Base-by-base conservation (phyloP, 2,888 invertebrate genomes). In the Trileptium ribeirensis region DNA sequence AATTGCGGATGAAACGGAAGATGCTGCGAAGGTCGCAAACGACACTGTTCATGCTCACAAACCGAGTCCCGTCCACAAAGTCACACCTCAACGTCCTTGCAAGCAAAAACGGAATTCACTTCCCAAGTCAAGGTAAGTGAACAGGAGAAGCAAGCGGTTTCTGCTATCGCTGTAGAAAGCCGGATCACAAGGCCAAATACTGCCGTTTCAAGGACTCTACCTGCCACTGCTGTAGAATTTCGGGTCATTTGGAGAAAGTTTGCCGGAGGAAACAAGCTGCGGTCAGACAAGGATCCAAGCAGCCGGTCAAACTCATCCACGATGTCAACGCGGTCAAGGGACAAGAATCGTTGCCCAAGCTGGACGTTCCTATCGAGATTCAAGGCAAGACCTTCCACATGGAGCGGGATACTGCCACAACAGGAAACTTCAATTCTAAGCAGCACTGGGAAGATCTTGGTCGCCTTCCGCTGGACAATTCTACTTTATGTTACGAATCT, bases 1-100 rank as follows among this genome's bases (percentile, higher is more conserved):
- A 67, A 80, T 84, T n/a, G 83, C 84, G 31, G 39, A 74, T 78
- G 82, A 84, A 67, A 84, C 84, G 8, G 84, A 83, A 51, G 84
- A 84, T 36, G 83, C 84, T 40, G 83, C 82, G 3, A 82, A 70
- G 33, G 84, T 83, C n/a, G 83, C 79, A 19, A 84, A 84, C 67
- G 83, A 83, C 24, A 83, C 84, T 1, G 83, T 84, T 8, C 64
- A 84, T 31, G 83, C 81, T 15, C 3, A 15, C 81, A 81, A 81
- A 29, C 33, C 81, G 8, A 81, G 40, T 3, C 81, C 81, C 2
- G 83, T 83, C 33, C 77, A 82, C 34, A 82, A 82, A 39, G 83
- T 82, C 78, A 83, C 2, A 19, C 79, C 77, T 29, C 8, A 79
- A 39, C 2, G 0, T n/a, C 3, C 8, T 29, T n/a, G 8, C 33